These are phyloP conservation scores for Epistrophe grossulariae DNA, from an alignment of 2,888 invertebrate species.

Conservation along the genomic window DNA sequence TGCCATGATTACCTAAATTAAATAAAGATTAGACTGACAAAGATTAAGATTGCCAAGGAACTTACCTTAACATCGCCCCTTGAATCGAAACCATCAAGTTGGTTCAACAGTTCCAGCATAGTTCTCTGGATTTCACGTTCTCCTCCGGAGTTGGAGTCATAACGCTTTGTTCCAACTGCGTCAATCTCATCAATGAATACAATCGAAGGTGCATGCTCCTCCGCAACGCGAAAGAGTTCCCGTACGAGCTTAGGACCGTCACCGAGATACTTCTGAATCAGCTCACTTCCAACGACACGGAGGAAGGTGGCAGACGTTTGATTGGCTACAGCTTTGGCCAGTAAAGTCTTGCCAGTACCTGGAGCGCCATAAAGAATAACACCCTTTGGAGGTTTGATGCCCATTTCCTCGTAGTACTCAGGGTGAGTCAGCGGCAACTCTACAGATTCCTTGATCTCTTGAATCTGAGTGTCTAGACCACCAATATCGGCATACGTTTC, in stretches of 20 bases:
- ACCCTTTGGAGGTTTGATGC: slow-evolving; percentile 99
- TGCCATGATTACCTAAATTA: slow-evolving; percentile 95
- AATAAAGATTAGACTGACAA: background rate
- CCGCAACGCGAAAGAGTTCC: slow-evolving; percentile 99
- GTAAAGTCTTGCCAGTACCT: slow-evolving; percentile 98
- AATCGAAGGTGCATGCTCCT: slow-evolving; percentile 99
- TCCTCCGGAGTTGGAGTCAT: slow-evolving; percentile 99
- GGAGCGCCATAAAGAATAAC: slow-evolving; percentile 99
- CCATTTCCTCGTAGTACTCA: slow-evolving; percentile 99
- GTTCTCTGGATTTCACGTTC: slow-evolving; percentile 99
- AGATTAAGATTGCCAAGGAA: background rate
- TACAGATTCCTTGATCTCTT: slow-evolving; percentile 99
- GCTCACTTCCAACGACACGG: slow-evolving; percentile 99
- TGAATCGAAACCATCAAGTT: slow-evolving; percentile 98
- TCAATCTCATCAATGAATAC: slow-evolving; percentile 99
- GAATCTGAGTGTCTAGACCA: slow-evolving; percentile 98
- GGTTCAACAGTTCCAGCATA: slow-evolving; percentile 99
- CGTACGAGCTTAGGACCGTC: slow-evolving; percentile 99
- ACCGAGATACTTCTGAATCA: slow-evolving; percentile 99
- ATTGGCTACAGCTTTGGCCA: slow-evolving; percentile 99
- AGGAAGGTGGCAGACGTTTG: slow-evolving; percentile 99
- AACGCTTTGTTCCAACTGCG: slow-evolving; percentile 99
- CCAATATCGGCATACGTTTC: slow-evolving; percentile 99
- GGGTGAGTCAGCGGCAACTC: slow-evolving; percentile 99
- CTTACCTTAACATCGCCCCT: slow-evolving; percentile 96